phyloP scores from a whole-genome alignment of 2,113 vertebrate species.

The Sterrhoptilus dennistouni region DNA sequence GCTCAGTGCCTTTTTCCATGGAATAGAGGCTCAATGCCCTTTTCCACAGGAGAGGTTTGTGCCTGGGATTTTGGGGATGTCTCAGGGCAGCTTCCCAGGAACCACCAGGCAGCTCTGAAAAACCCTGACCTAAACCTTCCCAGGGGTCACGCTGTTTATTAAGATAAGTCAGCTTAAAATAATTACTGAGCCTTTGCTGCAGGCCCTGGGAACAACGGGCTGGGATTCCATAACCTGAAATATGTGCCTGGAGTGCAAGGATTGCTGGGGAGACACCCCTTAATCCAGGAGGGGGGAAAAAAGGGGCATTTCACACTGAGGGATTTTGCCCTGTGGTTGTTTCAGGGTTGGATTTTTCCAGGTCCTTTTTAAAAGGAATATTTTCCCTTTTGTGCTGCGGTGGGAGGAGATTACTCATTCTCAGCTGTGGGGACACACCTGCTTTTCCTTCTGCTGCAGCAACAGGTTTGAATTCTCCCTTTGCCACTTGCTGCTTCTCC shows the following conservation, averaged over 20 bases:
- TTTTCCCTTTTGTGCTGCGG: background rate
- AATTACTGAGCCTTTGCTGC: constrained; percentile 26
- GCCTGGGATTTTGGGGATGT: background rate
- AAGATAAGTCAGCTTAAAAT: constrained; percentile 44
- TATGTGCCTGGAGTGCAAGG: constrained; percentile 4
- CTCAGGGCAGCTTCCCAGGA: background rate
- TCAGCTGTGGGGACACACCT: background rate
- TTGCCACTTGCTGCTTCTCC: background rate
- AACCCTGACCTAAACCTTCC: background rate
- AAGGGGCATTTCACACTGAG: background rate
- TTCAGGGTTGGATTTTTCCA: background rate
- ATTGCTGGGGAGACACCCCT: background rate
- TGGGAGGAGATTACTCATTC: background rate
- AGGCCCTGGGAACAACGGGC: background rate
- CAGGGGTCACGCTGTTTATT: background rate
- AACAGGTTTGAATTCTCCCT: background rate
- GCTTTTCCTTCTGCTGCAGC: background rate
- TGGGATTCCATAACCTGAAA: constrained; percentile 11
- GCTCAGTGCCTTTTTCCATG: background rate
- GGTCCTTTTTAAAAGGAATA: background rate
- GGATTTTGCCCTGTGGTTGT: background rate
- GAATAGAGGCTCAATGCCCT: background rate
- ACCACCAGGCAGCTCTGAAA: background rate
- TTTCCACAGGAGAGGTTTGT: background rate
- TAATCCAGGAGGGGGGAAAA: background rate